Conservation (phyloP, 2,113 vertebrate genomes). For the Erythrolamprus reginae region DNA sequence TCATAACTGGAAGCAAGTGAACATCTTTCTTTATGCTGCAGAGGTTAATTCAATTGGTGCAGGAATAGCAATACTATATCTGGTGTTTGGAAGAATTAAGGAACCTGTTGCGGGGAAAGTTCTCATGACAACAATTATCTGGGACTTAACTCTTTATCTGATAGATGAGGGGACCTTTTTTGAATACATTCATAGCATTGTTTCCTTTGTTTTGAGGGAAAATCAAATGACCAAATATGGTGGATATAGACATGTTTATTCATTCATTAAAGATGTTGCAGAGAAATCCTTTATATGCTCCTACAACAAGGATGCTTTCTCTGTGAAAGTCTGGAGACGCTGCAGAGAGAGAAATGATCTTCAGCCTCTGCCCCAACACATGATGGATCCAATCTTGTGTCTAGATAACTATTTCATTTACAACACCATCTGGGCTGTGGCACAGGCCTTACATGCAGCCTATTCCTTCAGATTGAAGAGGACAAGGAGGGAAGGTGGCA, state of each 20-base stretch:
- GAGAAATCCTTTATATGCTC: neutral
- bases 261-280: neutral
- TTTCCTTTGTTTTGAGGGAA: neutral
- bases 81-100: neutral
- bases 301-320: neutral
- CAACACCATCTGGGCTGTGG: neutral
- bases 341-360: neutral
- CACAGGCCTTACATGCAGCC: neutral
- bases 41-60: neutral
- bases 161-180: neutral
- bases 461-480: neutral
- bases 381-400: neutral
- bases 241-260: neutral
- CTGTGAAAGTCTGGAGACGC: neutral
- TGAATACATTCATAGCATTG: neutral
- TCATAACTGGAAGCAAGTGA: neutral
- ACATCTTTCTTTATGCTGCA: neutral
- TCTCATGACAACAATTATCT: neutral
- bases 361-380: neutral
- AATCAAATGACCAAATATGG: neutral
- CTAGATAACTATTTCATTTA: neutral
- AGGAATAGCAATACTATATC: neutral
- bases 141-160: neutral
- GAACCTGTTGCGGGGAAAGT: neutral
- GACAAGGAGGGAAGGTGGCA: neutral